Conservation (phyloP, 92 coral and sea anemone genomes). For the Zoanthus sociatus region DNA sequence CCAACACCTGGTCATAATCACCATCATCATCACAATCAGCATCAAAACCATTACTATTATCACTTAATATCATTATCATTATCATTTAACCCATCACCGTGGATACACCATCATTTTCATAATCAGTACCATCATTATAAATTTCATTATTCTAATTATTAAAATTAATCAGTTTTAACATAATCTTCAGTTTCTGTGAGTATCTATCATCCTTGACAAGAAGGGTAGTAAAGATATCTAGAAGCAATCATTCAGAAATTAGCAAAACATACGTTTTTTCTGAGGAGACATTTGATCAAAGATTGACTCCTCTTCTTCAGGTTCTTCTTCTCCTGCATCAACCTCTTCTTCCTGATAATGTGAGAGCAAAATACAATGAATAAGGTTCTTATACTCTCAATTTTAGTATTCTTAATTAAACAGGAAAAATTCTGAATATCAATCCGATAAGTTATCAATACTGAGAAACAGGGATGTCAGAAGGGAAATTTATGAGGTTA, state of each 20-base stretch:
- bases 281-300: constrained; percentile 85
- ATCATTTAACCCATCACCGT: neutral
- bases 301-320: constrained; percentile 82
- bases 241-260: neutral
- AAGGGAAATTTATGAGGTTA: no score
- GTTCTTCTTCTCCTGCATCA: constrained; percentile 74
- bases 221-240: neutral
- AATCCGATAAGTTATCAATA: no score
- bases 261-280: constrained; percentile 73
- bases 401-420: no score
- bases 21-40: neutral
- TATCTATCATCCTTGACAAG: neutral
- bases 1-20: neutral
- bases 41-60: neutral
- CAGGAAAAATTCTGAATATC: no score
- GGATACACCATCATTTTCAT: neutral
- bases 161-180: neutral
- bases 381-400: neutral
- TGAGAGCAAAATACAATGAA: neutral
- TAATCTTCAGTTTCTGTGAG: neutral
- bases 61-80: neutral
- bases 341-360: constrained; percentile 55
- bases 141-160: neutral
- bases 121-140: neutral
- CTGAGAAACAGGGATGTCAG: no score